Percentiles rank a stretch among this genome's conserved stretches.
Evolutionary conservation across 2,113 vertebrate species (phyloP).

Genomic region (Aplodontia rufa): DNA sequence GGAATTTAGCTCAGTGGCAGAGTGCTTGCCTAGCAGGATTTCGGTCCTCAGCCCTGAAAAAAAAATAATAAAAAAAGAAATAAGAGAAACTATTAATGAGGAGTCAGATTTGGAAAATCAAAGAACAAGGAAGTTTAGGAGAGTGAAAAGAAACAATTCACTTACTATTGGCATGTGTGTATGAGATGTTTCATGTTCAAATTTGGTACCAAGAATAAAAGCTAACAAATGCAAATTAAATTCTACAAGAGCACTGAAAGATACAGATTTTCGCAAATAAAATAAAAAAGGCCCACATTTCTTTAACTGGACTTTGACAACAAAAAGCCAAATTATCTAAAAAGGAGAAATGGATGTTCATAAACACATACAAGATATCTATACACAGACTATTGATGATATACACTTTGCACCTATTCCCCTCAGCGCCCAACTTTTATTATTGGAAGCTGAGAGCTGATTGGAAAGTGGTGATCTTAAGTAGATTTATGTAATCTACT

Average conservation of each 20-base stretch:
- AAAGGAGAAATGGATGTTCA: constrained; percentile 15
- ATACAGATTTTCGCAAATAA: not conserved
- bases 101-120: not conserved
- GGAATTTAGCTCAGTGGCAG: not conserved
- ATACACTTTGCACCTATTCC: not conserved
- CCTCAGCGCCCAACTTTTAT: not conserved
- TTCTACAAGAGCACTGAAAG: not conserved
- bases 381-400: not conserved
- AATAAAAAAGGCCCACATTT: not conserved
- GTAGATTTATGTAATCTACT: not conserved
- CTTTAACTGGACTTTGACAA: not conserved
- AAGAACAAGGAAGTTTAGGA: not conserved
- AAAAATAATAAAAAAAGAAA: not conserved
- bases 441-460: not conserved
- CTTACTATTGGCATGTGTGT: not conserved
- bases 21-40: no score
- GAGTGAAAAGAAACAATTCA: not conserved
- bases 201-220: not conserved
- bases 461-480: not conserved
- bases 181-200: not conserved
- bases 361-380: not conserved
- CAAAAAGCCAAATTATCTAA: not conserved
- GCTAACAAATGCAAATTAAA: not conserved
- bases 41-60: no score
- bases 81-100: not conserved